Conservation (phyloP, 2,888 invertebrate species). For the Drosophila lacicola region DNA sequence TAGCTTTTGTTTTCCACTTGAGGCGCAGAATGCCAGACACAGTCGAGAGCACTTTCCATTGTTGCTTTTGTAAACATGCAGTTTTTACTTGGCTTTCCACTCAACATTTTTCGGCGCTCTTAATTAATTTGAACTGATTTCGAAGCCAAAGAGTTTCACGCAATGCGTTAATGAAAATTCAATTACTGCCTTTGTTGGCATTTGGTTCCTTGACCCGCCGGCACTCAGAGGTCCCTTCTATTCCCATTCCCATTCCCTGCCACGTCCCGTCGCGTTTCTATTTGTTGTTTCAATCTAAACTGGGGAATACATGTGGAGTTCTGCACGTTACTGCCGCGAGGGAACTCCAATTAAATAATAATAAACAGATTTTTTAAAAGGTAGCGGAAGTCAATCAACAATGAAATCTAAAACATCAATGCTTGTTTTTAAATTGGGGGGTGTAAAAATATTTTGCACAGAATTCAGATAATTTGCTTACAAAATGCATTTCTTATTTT, state of each 20-base stretch:
- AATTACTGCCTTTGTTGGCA: constrained; percentile 55
- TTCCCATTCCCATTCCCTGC: not conserved
- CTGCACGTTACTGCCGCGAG: not conserved
- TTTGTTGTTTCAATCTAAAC: constrained; percentile 13
- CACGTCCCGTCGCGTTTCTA: constrained; percentile 1
- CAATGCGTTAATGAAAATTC: constrained; percentile 61
- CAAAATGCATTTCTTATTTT: too few relatives aligned
- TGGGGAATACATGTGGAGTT: constrained; percentile 24
- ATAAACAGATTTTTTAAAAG: not conserved
- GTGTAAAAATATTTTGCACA: not conserved
- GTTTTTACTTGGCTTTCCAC: constrained; percentile 53
- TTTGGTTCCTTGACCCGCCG: constrained; percentile 7
- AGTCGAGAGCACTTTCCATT: constrained; percentile 62
- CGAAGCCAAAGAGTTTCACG: constrained; percentile 44
- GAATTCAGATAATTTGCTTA: too few relatives aligned
- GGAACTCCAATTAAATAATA: constrained; percentile 14
- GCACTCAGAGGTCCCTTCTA: not conserved
- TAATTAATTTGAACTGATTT: constrained; percentile 62
- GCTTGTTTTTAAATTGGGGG: not conserved
- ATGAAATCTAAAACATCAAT: not conserved
- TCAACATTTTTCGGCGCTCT: constrained; percentile 44
- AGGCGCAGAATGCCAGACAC: constrained; percentile 28
- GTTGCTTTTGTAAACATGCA: constrained; percentile 53
- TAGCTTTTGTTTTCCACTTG: constrained; percentile 77
- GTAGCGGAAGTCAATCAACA: not conserved